Base-by-base conservation (phyloP, 2,113 vertebrate genomes). In the Toxotes chatareus region DNA sequence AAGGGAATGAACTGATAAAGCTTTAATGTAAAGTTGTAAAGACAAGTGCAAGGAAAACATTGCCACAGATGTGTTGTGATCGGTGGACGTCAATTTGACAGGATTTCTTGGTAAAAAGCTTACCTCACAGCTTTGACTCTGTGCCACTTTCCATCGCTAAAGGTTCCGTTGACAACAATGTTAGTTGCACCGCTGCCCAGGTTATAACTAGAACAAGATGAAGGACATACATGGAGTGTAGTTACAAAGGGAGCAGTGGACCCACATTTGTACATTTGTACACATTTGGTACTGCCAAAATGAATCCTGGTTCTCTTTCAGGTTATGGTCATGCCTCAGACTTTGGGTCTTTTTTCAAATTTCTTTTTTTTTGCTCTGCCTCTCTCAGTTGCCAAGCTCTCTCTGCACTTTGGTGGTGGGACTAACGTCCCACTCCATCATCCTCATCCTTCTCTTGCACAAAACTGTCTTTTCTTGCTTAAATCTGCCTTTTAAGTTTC, bases 131-230 rank as follows among this genome's bases (percentile, higher is more conserved):
- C 97, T 87, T 97, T 98, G 65, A 98, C 96, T 71, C 96, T 91
- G 93, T 99, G 98, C 98, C 98, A 99, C 51, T 96, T 93, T 13
- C 97, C 96, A 0, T 99, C 97, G 0, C 82, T 95, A 86, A 99
- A 99, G 4, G 96, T 97, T 60, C 98, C 97, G 0, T 99, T 99
- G 86, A 99, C 94, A 12, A 53, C 51, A 57, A 99, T 94, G 72
- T 93, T 93, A 17, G 92, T 94, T 5, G 93, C 69, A 0, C 98
- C 98, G 0, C 97, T 99, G 86, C 98, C 98, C 88, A 99, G 92
- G 87, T 99, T 98, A 81, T 97, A 99, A 89, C 98, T 99, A 67
- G 0, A 75, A 62, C 51, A 72, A 3, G 32, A 88, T 27, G 47
- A 51, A 67, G 85, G 85, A 74, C 17, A 71, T 7, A 14, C 0